Evolutionary conservation across 2,113 vertebrate species (phyloP).

Genomic region (rabbit (Oryctolagus cuniculus)): DNA sequence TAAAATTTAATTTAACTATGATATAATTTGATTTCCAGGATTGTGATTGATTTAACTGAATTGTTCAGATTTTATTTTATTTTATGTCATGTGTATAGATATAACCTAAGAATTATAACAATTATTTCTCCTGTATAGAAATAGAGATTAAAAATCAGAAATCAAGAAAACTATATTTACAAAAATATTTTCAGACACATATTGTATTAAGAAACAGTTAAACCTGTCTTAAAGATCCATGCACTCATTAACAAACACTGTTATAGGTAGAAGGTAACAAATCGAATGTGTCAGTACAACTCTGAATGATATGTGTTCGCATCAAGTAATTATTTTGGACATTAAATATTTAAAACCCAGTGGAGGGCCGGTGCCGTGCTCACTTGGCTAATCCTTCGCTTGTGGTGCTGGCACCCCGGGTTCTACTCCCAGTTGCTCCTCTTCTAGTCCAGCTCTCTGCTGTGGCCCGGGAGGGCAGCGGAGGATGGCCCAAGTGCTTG

Average conservation of each 20-base stretch:
- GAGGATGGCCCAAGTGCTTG: too few relatives aligned
- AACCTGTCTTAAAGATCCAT: neutral
- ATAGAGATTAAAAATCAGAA: neutral
- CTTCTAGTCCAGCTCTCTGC: too few relatives aligned
- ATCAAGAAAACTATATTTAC: neutral
- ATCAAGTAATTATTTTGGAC: slow-evolving; percentile 17
- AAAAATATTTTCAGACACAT: neutral
- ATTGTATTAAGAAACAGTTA: neutral
- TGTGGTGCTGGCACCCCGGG: too few relatives aligned
- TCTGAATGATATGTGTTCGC: slow-evolving; percentile 13
- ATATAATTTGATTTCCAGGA: neutral
- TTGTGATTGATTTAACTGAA: neutral
- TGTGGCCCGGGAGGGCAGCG: too few relatives aligned
- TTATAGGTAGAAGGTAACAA: neutral
- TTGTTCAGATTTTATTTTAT: slow-evolving; percentile 17
- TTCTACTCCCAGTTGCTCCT: too few relatives aligned
- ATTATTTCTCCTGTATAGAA: neutral
- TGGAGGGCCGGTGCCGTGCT: neutral
- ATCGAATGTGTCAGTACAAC: neutral
- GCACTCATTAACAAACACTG: neutral
- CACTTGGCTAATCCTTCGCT: too few relatives aligned
- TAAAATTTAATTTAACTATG: too few relatives aligned
- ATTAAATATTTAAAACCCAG: slow-evolving; percentile 39
- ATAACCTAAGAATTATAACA: neutral
- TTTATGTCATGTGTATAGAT: neutral